Evolutionary conservation across 2,888 invertebrate genomes (phyloP), one percentile per base, ranked within the genome.

Genomic region (Celastrina argiolus): DNA sequence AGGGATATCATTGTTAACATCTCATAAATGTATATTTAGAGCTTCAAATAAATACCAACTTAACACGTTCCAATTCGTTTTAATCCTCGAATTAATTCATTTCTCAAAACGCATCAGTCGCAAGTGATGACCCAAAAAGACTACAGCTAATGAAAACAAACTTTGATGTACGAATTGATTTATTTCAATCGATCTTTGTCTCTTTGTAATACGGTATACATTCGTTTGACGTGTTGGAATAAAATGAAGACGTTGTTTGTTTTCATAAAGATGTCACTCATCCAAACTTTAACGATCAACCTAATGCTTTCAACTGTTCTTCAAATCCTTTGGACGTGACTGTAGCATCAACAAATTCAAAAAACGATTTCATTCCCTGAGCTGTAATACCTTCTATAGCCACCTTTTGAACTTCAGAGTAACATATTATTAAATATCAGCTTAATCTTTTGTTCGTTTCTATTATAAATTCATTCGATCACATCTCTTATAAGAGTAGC

Each of bases 291-390:
- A 88, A 89, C 85, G 88, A 88, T 87, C 85, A 82, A 84, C 84
- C 84, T 87, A 89, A 91, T 89, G 82, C 86, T 86, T 89, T 87
- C 87, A 86, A 84, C 84, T 79, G 87, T 88, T 88, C 85, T 83
- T 81, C 79, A 88, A 90, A 91, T 90, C 90, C 88, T 84, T 82
- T 79, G 84, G 81, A 89, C 90, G 90, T 90, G 90, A 87, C 88
- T 87, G 73, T 77, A 80, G 82, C 82, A 83, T 86, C 89, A 90
- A 90, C 90, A 90, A 84, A 84, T 85, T 86, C 85, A 81, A 84
- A 61, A 87, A 85, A 84, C 81, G 84, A 84, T 81, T 81, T 80
- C 80, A 81, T 81, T 81, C 79, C 80, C 83, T 85, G 82, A 82
- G 79, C 83, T 85, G 81, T 85, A 84, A 85, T 84, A 81, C 81